These are phyloP conservation scores for Hirtodrosophila cameraria DNA, from an alignment of 2,888 invertebrate genomes.

Conservation along the genomic window DNA sequence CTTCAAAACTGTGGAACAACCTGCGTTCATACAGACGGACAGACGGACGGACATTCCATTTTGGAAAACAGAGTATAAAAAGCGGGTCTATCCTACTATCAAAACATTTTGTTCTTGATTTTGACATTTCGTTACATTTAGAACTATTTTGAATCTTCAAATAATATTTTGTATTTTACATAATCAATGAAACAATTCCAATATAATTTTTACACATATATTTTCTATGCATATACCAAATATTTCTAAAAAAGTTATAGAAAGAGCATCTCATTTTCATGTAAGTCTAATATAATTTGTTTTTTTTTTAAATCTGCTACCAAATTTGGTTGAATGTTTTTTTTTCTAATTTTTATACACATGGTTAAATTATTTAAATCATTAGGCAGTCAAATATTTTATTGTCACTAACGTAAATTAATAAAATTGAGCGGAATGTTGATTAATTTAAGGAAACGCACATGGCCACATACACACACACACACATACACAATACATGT, in stretches of 20 bases:
- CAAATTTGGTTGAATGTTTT: slow-evolving; percentile 56
- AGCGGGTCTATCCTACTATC: too few species aligned
- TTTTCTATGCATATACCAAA: too few species aligned
- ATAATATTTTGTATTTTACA: neutral
- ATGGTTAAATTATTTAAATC: slow-evolving; percentile 63
- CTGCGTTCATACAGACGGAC: too few species aligned
- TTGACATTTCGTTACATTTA: too few species aligned
- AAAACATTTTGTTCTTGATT: too few species aligned
- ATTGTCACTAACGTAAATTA: slow-evolving; percentile 66
- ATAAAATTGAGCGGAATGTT: slow-evolving; percentile 73
- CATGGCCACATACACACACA: slow-evolving; percentile 44
- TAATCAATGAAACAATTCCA: too few species aligned
- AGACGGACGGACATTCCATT: too few species aligned
- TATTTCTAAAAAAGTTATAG: too few species aligned
- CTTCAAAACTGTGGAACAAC: too few species aligned
- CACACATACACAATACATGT: neutral
- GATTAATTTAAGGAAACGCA: slow-evolving; percentile 77
- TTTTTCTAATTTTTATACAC: slow-evolving; percentile 52
- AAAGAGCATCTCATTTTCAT: slow-evolving; percentile 12
- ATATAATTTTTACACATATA: neutral
- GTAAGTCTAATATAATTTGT: neutral
- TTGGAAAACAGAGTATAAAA: too few species aligned
- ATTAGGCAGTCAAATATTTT: slow-evolving; percentile 54
- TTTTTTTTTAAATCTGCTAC: neutral
- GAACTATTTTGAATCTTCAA: neutral